Evolutionary conservation across 2,888 invertebrate species (phyloP), one percentile per base, ranked within the genome.

Genomic region (Gymnoscelis rufifasciata): DNA sequence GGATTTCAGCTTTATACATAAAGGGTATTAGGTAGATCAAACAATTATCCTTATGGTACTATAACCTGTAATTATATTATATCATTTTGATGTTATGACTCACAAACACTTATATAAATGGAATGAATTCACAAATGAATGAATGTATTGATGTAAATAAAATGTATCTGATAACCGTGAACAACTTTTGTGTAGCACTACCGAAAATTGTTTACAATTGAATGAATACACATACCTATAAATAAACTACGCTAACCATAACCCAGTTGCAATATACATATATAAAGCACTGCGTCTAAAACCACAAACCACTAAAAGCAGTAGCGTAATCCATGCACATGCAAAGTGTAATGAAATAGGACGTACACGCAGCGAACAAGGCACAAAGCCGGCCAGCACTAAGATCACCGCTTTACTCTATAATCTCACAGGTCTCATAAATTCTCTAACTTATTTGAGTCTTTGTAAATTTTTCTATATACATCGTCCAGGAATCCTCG

Each of bases 381-480:
- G 76, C 67, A 75, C 73, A 76, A 83, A 83, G 75, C 76, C 74
- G 74, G 81, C 84, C 74, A 84, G 84, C 80, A 75, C 72, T 81
- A 82, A 84, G 83, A 83, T 83, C 88, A 87, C 87, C 84, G 86
- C 84, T 83, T 82, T 75, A 67, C 59, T 75, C 71, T 82, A 81
- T 87, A 88, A 87, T 88, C 87, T 87, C 88, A 86, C 88, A 86
- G 88, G 87, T 61, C 74, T 80, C 77, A 76, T 76, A 70, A 52
- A 47, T 78, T 82, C 76, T 74, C 75, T 83, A 74, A 83, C 78
- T 38, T 87, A 87, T 83, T 82, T 86, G 86, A 88, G 88, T 88
- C 88, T 87, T 87, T 87, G 79, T 83, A 60, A 74, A 77, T 74
- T 68, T 70, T 43, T 83, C 68, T 87, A 87, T 87, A 63, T 86